Conservation (phyloP, 2,888 invertebrate genomes). For the Chrysolina haemoptera region DNA sequence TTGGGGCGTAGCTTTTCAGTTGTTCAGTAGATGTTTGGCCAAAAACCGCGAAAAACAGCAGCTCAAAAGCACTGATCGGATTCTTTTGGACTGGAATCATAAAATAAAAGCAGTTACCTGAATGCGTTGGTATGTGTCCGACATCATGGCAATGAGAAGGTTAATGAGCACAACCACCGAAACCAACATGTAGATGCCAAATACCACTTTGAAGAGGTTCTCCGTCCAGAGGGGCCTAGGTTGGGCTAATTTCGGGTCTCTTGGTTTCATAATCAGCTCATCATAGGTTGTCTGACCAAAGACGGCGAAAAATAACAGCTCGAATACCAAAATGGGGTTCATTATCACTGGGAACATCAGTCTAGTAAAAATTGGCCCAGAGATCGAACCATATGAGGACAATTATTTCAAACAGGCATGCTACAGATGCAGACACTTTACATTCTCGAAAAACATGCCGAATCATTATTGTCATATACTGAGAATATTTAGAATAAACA, state of each 20-base stretch:
- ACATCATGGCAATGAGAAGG: constrained; percentile 99
- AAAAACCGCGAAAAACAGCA: constrained; percentile 99
- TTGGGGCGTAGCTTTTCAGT: constrained; percentile 77
- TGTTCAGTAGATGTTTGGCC: constrained; percentile 91
- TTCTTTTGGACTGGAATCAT: constrained; percentile 90
- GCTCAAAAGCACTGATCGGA: constrained; percentile 94
- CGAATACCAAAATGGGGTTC: constrained; percentile 93
- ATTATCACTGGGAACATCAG: constrained; percentile 79
- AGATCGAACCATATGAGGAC: not conserved
- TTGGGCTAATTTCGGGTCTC: constrained; percentile 80
- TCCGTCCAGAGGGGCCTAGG: constrained; percentile 89
- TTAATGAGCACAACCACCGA: constrained; percentile 98
- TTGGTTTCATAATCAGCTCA: constrained; percentile 79
- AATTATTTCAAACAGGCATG: constrained; percentile 38
- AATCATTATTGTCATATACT: constrained; percentile 15
- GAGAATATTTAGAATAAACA: not conserved
- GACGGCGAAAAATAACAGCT: constrained; percentile 97
- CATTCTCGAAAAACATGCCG: constrained; percentile 48
- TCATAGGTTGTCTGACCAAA: constrained; percentile 94
- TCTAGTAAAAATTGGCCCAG: constrained; percentile 43
- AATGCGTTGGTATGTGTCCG: constrained; percentile 99
- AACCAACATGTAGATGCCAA: constrained; percentile 98
- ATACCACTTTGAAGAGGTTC: constrained; percentile 91
- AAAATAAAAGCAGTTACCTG: constrained; percentile 82
- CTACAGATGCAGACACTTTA: constrained; percentile 47